Evolutionary conservation across 2,113 vertebrate species (phyloP).

Genomic region (Neopipo cinnamomea): DNA sequence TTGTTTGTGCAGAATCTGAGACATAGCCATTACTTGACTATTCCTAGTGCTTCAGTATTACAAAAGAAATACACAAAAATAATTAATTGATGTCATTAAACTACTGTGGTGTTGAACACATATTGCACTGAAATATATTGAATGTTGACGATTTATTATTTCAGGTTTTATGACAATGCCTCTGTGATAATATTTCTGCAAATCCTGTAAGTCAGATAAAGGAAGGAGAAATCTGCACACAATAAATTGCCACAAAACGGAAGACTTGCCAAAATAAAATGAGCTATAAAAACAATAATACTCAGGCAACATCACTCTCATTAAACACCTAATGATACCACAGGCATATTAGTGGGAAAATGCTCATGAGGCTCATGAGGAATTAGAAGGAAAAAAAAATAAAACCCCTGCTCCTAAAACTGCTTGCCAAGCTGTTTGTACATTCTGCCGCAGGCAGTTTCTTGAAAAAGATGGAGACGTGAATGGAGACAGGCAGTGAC

Average conservation of each 20-base stretch:
- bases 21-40: neutral
- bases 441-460: slow-evolving; percentile 44
- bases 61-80: neutral
- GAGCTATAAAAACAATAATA: slow-evolving; percentile 37
- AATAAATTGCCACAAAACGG: neutral
- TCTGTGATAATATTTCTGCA: neutral
- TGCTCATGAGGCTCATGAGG: slow-evolving; percentile 21
- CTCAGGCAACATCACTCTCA: slow-evolving; percentile 41
- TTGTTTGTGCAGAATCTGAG: neutral
- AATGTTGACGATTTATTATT: slow-evolving; percentile 16
- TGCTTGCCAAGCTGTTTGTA: slow-evolving; percentile 24
- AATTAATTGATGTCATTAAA: slow-evolving; percentile 28
- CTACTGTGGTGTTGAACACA: neutral
- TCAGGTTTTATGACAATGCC: slow-evolving; percentile 9
- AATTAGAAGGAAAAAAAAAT: neutral
- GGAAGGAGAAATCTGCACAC: neutral
- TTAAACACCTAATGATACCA: slow-evolving; percentile 67
- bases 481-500: slow-evolving; percentile 33
- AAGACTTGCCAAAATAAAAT: slow-evolving; percentile 51
- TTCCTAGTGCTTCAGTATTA: neutral
- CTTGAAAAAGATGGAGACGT: slow-evolving; percentile 34
- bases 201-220: neutral
- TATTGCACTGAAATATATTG: neutral
- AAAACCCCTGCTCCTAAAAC: neutral
- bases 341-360: slow-evolving; percentile 38